Conservation (phyloP, 1,140 invertebrate genomes). For the Drosophila nikananu region DNA sequence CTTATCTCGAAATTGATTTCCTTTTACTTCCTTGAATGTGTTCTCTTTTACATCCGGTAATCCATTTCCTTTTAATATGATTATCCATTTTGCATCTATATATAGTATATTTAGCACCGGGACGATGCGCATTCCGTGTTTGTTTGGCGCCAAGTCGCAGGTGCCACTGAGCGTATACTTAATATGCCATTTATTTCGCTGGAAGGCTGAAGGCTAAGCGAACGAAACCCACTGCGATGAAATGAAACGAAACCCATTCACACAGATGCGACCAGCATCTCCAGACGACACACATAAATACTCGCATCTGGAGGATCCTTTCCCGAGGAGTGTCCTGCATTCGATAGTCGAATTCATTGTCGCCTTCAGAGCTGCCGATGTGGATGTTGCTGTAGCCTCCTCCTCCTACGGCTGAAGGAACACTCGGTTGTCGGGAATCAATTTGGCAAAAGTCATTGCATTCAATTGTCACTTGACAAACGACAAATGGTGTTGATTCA, state of each 20-base stretch:
- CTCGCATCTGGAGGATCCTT: constrained; percentile 38
- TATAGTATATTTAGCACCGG: constrained; percentile 20
- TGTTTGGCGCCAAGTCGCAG: constrained; percentile 52
- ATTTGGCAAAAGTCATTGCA: constrained; percentile 83
- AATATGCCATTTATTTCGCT: constrained; percentile 78
- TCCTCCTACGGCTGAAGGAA: constrained; percentile 2
- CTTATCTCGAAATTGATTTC: constrained; percentile 5
- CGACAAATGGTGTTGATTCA: constrained; percentile 80
- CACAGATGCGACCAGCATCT: constrained; percentile 44
- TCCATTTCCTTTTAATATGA: constrained; percentile 41
- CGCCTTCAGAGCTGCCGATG: constrained; percentile 38
- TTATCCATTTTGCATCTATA: constrained; percentile 41
- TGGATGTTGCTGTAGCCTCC: constrained; percentile 13
- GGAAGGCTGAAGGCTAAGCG: constrained; percentile 63
- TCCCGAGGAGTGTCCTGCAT: constrained; percentile 62
- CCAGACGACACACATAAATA: constrained; percentile 25
- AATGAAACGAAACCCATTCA: constrained; percentile 64
- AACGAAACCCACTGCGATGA: constrained; percentile 39
- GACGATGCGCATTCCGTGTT: constrained; percentile 44
- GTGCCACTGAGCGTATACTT: constrained; percentile 78
- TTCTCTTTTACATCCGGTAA: constrained; percentile 10
- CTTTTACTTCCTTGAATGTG: neutral
- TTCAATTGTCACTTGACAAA: constrained; percentile 82
- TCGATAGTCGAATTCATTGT: constrained; percentile 60
- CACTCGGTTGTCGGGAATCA: constrained; percentile 58